Evolutionary conservation across 2,797 vertebrate species (phyloP).

Genomic region (Typhlichthys subterraneus): DNA sequence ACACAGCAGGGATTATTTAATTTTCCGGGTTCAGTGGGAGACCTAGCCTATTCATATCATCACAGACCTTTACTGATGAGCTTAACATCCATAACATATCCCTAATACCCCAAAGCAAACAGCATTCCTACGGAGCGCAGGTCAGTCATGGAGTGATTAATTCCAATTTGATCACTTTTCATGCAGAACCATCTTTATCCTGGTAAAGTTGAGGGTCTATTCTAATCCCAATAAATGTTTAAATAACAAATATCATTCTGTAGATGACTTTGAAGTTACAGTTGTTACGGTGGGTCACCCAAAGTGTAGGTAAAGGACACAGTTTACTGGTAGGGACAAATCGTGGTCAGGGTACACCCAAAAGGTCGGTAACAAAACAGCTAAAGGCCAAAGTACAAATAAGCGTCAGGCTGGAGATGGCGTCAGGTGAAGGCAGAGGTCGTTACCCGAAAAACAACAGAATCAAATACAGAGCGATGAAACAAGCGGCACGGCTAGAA

Average conservation of each 20-base stretch:
- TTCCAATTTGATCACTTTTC: slow-evolving; percentile 5
- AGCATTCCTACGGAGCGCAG: slow-evolving; percentile 37
- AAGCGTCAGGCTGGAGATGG: too few relatives aligned
- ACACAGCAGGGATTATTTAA: slow-evolving; percentile 57
- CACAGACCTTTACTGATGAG: not conserved
- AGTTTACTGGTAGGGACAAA: too few relatives aligned
- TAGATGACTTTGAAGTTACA: slow-evolving; percentile 9
- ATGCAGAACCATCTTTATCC: slow-evolving; percentile 29
- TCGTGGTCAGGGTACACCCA: too few relatives aligned
- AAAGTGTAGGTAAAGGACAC: too few relatives aligned
- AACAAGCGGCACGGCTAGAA: too few relatives aligned
- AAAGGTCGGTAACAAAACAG: too few relatives aligned
- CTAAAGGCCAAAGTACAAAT: too few relatives aligned
- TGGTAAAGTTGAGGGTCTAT: slow-evolving; percentile 7
- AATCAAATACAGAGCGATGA: too few relatives aligned
- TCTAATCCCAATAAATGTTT: slow-evolving; percentile 3
- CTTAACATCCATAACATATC: not conserved
- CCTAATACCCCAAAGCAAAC: not conserved
- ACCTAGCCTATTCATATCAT: not conserved
- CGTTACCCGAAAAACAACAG: too few relatives aligned
- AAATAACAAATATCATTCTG: slow-evolving; percentile 11
- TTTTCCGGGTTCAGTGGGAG: slow-evolving; percentile 36
- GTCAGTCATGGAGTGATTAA: slow-evolving; percentile 40
- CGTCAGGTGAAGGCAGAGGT: too few relatives aligned
- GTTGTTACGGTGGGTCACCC: too few relatives aligned